Conservation (phyloP, 2,797 vertebrate genomes). For the Peromyscus nudipes region DNA sequence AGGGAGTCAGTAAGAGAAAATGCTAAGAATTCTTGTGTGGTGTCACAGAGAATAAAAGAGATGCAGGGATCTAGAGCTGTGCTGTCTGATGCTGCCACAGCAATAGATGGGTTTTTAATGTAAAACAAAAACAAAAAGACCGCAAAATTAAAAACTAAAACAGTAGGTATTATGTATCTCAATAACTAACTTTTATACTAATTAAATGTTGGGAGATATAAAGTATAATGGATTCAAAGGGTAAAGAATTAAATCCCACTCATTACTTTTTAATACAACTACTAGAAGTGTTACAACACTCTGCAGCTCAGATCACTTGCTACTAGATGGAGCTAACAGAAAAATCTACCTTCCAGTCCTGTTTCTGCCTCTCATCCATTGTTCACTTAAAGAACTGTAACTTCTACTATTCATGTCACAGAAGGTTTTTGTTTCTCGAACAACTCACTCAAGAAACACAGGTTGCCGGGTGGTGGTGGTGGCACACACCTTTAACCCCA, state of each 20-base stretch:
- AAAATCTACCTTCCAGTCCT: not conserved
- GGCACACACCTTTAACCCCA: too few relatives aligned
- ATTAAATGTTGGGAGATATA: not conserved
- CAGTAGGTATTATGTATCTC: not conserved
- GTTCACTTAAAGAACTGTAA: not conserved
- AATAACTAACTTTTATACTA: not conserved
- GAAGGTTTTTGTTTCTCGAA: slow-evolving; percentile 16
- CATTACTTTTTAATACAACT: not conserved
- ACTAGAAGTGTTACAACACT: not conserved
- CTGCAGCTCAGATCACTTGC: not conserved
- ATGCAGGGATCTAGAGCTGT: not conserved
- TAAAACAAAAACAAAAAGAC: not conserved
- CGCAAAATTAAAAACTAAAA: not conserved
- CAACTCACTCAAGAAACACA: slow-evolving; percentile 17
- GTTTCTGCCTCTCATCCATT: not conserved
- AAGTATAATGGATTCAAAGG: not conserved
- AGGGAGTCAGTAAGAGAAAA: not conserved
- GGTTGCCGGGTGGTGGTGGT: not conserved
- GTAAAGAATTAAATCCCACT: not conserved
- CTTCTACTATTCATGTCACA: not conserved
- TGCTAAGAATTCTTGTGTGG: not conserved
- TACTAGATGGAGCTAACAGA: not conserved
- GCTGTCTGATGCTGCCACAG: not conserved
- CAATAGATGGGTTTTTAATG: not conserved
- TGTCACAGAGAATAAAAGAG: not conserved